Percentiles rank a stretch among this genome's conserved stretches.
phyloP scores from a whole-genome alignment of 1,140 invertebrate genomes.

The Sminthurinus signatus region DNA sequence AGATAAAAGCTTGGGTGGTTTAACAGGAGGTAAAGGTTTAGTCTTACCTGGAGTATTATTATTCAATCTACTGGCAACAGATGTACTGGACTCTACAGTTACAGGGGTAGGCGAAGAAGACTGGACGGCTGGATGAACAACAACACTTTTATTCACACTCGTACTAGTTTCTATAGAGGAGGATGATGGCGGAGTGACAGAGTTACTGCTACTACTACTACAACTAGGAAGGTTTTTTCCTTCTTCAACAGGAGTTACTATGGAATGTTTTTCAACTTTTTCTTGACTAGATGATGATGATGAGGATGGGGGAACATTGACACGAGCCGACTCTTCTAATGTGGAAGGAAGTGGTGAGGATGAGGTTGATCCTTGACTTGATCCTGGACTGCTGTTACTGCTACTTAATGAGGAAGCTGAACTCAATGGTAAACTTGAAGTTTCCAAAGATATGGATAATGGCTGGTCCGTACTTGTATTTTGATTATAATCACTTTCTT shows the following conservation, averaged over 20 bases:
- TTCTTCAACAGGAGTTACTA: background rate
- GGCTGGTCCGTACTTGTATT: no score
- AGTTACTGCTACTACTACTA: no score
- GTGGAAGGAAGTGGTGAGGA: background rate
- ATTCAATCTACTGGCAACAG: slow-evolving; percentile 5
- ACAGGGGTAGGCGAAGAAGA: background rate
- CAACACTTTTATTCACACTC: no score
- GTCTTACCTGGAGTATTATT: slow-evolving; percentile 40
- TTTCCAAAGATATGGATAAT: no score
- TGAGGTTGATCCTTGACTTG: slow-evolving; percentile 1
- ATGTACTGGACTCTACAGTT: background rate
- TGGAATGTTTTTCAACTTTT: background rate
- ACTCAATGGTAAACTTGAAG: slow-evolving; percentile 8
- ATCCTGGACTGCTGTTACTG: slow-evolving; percentile 11
- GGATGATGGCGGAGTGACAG: no score
- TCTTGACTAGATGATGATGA: slow-evolving; percentile 6
- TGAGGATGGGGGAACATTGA: background rate
- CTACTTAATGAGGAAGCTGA: slow-evolving; percentile 22
- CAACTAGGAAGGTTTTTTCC: no score
- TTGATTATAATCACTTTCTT: no score
- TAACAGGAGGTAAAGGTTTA: slow-evolving; percentile 21
- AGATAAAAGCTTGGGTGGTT: background rate
- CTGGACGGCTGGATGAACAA: no score
- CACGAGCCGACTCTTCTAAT: background rate
- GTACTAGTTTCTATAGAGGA: no score